Evolutionary conservation across 1,140 invertebrate species (phyloP).

Genomic region (Galendromus occidentalis): DNA sequence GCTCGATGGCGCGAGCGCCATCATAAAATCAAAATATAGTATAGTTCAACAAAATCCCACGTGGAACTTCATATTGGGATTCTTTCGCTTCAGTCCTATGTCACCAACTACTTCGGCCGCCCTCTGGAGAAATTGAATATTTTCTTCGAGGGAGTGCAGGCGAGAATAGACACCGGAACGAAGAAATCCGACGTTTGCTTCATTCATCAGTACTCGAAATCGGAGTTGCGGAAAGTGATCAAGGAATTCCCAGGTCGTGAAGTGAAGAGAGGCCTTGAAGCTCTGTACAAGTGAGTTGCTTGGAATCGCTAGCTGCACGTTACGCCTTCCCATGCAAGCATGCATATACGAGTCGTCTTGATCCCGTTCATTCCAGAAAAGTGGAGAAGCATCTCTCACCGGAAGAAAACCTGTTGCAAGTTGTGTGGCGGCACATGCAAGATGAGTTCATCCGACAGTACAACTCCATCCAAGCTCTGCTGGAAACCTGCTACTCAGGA

Average conservation of each 20-base stretch:
- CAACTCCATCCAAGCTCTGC: slow-evolving; percentile 75
- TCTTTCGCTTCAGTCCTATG: slow-evolving; percentile 41
- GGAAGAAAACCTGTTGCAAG: slow-evolving; percentile 75
- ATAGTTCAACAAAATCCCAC: too few species aligned
- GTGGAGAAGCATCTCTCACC: slow-evolving; percentile 91
- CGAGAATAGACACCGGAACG: slow-evolving; percentile 69
- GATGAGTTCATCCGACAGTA: slow-evolving; percentile 95
- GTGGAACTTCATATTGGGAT: too few species aligned
- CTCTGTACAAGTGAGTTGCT: slow-evolving; percentile 49
- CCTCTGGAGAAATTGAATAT: slow-evolving; percentile 89
- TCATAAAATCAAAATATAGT: too few species aligned
- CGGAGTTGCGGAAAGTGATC: slow-evolving; percentile 84
- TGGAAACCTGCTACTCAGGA: slow-evolving; percentile 87
- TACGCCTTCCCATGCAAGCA: too few species aligned
- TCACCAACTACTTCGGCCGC: slow-evolving; percentile 77
- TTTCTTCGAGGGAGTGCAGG: slow-evolving; percentile 88
- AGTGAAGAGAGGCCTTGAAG: slow-evolving; percentile 80
- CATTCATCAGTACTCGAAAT: slow-evolving; percentile 90
- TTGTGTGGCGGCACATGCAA: slow-evolving; percentile 98
- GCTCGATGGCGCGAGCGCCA: too few species aligned
- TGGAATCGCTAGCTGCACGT: too few species aligned
- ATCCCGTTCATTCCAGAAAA: slow-evolving; percentile 33
- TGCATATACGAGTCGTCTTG: too few species aligned
- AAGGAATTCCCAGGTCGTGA: slow-evolving; percentile 83
- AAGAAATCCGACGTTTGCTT: slow-evolving; percentile 94